Evolutionary conservation across 1,140 invertebrate species (phyloP).

Genomic region (Drosophila sturtevanti): DNA sequence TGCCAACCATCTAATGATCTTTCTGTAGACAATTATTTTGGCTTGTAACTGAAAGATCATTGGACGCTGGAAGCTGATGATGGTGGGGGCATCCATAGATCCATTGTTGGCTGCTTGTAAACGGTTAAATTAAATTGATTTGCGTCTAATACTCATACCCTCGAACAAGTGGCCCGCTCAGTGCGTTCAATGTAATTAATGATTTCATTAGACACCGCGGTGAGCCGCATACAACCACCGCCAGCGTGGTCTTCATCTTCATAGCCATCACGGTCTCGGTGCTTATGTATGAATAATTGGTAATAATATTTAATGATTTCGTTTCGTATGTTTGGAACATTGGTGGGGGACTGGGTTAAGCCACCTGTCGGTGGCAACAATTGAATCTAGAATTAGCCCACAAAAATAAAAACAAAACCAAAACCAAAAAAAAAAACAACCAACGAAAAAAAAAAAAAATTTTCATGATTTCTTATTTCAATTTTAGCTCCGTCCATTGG

Average conservation of each 20-base stretch:
- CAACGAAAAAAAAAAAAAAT: conserved; percentile 15
- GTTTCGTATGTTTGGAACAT: conserved; percentile 19
- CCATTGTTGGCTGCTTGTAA: conserved; percentile 74
- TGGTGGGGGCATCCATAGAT: conserved; percentile 20
- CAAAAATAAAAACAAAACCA: not conserved
- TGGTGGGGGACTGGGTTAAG: conserved; percentile 12
- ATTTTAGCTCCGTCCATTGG: conserved; percentile 66
- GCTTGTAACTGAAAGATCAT: conserved; percentile 42
- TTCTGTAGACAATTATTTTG: conserved; percentile 63
- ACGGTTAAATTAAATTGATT: conserved; percentile 81
- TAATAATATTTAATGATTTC: conserved; percentile 81
- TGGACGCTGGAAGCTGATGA: conserved; percentile 25
- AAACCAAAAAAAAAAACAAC: not conserved
- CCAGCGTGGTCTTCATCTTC: conserved; percentile 28
- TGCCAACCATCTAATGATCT: conserved; percentile 66
- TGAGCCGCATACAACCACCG: conserved; percentile 48
- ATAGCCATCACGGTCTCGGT: not conserved
- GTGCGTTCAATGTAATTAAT: conserved; percentile 65
- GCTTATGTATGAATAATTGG: conserved; percentile 81
- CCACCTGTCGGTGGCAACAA: conserved; percentile 69
- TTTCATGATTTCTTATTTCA: conserved; percentile 28
- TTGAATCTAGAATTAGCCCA: conserved; percentile 43
- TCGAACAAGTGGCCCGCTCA: conserved; percentile 72
- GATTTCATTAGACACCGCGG: conserved; percentile 78
- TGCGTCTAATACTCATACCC: conserved; percentile 70